Conservation (phyloP, 2,888 invertebrate genomes). For the Ochropleura plecta region DNA sequence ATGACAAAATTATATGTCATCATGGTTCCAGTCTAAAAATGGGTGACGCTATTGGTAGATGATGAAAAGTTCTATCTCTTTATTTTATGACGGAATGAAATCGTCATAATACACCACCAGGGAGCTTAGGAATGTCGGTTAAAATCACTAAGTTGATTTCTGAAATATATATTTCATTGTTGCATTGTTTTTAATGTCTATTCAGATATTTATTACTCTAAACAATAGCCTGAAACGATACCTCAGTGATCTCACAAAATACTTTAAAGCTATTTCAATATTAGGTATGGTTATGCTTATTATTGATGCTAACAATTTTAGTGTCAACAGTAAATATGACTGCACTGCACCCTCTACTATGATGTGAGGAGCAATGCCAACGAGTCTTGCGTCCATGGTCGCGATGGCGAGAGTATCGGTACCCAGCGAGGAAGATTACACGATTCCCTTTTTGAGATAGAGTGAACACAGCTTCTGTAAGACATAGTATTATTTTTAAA, state of each 20-base stretch:
- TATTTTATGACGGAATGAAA: not conserved
- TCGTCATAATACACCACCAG: not conserved
- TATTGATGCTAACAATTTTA: constrained; percentile 57
- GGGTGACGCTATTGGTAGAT: not conserved
- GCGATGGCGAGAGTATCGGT: constrained; percentile 29
- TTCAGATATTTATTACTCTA: not conserved
- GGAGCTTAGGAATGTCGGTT: not conserved
- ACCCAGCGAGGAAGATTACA: constrained; percentile 30
- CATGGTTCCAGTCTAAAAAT: not conserved
- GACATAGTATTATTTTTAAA: not conserved
- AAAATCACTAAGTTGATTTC: not conserved
- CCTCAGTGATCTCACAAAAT: not conserved
- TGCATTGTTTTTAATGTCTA: not conserved
- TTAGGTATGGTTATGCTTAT: constrained; percentile 8
- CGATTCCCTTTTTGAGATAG: constrained; percentile 26
- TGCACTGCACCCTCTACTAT: constrained; percentile 71
- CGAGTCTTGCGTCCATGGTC: constrained; percentile 65
- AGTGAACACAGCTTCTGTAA: constrained; percentile 10
- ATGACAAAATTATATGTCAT: not conserved
- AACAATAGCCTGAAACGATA: not conserved
- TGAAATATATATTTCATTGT: not conserved
- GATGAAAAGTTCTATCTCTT: not conserved
- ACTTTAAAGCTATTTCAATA: too few relatives aligned
- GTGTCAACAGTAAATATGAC: constrained; percentile 64
- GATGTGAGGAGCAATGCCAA: constrained; percentile 74